Conservation (phyloP, 2,797 vertebrate species). For the Smutsia temminckii region DNA sequence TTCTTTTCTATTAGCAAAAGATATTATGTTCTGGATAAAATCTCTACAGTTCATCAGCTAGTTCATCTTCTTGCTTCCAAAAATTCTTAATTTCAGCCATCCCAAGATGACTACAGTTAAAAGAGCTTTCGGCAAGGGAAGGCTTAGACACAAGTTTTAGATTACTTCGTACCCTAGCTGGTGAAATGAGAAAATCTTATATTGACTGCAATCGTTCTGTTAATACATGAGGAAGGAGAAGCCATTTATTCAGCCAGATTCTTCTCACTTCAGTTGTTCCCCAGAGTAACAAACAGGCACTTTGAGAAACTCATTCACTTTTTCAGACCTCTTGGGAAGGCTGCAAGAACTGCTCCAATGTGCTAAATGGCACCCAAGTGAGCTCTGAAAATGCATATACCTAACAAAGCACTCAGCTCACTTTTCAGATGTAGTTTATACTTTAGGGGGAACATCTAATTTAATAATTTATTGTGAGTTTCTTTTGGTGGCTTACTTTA, state of each 20-base stretch:
- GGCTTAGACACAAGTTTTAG: background rate
- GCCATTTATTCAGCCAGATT: constrained; percentile 63
- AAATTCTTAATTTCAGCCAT: background rate
- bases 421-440: constrained; percentile 48
- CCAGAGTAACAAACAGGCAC: constrained; percentile 42
- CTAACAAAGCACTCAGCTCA: constrained; percentile 29
- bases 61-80: background rate
- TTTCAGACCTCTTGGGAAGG: constrained; percentile 55
- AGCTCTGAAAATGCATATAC: constrained; percentile 49
- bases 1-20: background rate
- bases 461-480: constrained; percentile 67
- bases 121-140: background rate
- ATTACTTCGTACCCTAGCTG: background rate
- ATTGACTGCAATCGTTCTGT: background rate
- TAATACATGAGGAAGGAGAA: constrained; percentile 44
- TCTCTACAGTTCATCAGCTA: background rate
- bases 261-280: constrained; percentile 53
- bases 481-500: constrained; percentile 43
- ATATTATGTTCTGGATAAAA: background rate
- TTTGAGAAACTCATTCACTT: constrained; percentile 70
- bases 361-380: constrained; percentile 54
- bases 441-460: background rate
- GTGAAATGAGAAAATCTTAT: constrained; percentile 11
- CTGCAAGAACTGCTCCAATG: constrained; percentile 35
- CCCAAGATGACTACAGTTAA: background rate